Percentiles rank a stretch among this genome's conserved stretches.
phyloP scores from a whole-genome alignment of 2,113 vertebrate genomes.

The Todiramphus chloris region DNA sequence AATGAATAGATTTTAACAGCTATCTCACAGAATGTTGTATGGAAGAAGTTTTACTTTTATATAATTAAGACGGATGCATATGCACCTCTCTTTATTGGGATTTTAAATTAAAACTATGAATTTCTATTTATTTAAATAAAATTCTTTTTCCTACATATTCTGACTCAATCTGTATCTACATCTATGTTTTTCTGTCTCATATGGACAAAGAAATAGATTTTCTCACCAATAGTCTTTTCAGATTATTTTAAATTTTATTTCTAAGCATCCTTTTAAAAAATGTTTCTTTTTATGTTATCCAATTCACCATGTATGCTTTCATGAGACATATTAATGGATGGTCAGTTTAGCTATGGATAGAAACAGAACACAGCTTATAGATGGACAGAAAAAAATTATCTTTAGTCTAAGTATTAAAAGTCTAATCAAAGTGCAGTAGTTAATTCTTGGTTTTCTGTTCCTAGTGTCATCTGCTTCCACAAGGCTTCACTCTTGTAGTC shows the following conservation, averaged over 20 bases:
- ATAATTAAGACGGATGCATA: neutral
- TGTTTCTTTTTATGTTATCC: neutral
- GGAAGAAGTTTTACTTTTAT: neutral
- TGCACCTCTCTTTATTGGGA: neutral
- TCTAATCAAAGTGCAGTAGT: neutral
- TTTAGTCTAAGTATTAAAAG: neutral
- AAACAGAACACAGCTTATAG: neutral
- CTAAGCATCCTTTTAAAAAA: neutral
- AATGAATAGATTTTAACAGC: neutral
- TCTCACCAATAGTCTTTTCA: neutral
- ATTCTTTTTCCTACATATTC: neutral
- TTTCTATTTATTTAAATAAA: neutral
- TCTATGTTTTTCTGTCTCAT: neutral
- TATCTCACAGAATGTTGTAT: neutral
- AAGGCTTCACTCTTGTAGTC: rapidly evolving
- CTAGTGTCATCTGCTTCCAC: neutral
- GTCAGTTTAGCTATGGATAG: neutral
- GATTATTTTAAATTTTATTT: neutral
- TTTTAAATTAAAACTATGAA: neutral
- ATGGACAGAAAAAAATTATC: neutral
- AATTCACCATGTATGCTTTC: neutral
- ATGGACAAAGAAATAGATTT: neutral
- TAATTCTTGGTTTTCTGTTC: neutral
- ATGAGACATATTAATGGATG: neutral
- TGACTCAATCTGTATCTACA: neutral